Conservation (phyloP, 2,113 vertebrate species). For the Microtus pennsylvanicus region DNA sequence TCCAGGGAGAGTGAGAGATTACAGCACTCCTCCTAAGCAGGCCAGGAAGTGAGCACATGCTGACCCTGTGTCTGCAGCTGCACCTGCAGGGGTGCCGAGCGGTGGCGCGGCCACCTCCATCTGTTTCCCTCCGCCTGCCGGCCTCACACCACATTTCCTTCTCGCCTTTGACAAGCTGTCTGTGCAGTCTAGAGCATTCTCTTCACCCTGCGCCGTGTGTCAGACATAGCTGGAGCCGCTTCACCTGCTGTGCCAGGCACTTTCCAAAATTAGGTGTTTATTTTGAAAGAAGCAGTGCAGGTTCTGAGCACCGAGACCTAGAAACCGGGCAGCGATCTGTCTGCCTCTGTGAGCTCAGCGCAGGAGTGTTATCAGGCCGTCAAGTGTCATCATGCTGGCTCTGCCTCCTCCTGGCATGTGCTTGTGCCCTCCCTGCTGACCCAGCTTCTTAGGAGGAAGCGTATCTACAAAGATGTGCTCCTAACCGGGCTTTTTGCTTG, state of each 20-base stretch:
- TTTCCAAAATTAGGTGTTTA: conserved; percentile 43
- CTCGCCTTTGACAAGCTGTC: background rate
- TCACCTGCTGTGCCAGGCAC: background rate
- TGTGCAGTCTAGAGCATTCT: background rate
- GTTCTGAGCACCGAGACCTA: background rate
- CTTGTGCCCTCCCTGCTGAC: background rate
- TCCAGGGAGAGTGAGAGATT: background rate
- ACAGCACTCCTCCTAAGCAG: background rate
- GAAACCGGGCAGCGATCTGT: background rate
- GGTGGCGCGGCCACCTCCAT: fast-evolving
- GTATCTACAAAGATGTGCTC: background rate
- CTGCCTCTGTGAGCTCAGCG: background rate
- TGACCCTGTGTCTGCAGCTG: background rate
- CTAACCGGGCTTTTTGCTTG: background rate
- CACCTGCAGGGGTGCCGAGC: background rate
- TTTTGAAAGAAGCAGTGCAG: conserved; percentile 17
- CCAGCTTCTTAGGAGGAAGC: background rate
- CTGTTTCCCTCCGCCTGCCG: background rate
- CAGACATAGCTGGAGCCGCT: background rate
- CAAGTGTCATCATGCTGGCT: background rate
- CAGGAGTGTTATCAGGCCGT: background rate
- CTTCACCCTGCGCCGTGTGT: background rate
- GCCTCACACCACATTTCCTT: background rate
- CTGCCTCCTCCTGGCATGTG: background rate
- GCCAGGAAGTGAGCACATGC: background rate